These are phyloP conservation scores for Butorides virescens DNA, from an alignment of 2,113 vertebrate genomes.

Conservation along the genomic window DNA sequence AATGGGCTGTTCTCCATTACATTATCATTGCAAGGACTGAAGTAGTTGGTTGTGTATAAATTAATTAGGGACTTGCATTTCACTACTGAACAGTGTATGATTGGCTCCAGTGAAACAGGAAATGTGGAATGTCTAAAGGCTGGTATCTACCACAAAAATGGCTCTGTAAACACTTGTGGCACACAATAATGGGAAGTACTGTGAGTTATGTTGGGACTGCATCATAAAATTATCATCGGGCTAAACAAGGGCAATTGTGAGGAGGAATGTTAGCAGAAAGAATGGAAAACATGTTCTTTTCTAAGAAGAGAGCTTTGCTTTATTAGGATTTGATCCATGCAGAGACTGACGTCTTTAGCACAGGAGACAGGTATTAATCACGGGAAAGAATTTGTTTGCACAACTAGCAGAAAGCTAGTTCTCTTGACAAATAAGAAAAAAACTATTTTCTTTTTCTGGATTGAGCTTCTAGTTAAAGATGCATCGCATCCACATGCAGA, in stretches of 20 bases:
- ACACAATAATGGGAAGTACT: conserved; percentile 25
- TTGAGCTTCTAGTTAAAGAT: background rate
- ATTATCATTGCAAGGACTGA: background rate
- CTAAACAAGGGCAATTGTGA: conserved; percentile 37
- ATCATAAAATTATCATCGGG: background rate
- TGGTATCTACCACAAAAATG: conserved; percentile 29
- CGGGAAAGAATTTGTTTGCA: background rate
- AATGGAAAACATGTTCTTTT: background rate
- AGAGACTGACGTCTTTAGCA: background rate
- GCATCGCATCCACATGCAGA: background rate
- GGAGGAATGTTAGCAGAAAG: background rate
- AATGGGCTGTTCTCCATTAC: background rate
- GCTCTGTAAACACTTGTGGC: conserved; percentile 36
- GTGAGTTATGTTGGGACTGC: background rate
- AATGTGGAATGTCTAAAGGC: background rate
- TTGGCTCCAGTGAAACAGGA: background rate
- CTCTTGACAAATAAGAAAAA: background rate
- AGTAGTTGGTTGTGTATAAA: conserved; percentile 1
- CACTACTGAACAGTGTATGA: background rate
- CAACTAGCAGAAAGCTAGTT: background rate
- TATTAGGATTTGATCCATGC: background rate
- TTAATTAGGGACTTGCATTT: conserved; percentile 5
- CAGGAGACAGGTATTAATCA: conserved; percentile 33
- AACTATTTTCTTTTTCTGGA: background rate
- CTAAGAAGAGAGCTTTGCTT: background rate